phyloP scores from a whole-genome alignment of 1,140 invertebrate genomes.

The Bicyclus anynana region DNA sequence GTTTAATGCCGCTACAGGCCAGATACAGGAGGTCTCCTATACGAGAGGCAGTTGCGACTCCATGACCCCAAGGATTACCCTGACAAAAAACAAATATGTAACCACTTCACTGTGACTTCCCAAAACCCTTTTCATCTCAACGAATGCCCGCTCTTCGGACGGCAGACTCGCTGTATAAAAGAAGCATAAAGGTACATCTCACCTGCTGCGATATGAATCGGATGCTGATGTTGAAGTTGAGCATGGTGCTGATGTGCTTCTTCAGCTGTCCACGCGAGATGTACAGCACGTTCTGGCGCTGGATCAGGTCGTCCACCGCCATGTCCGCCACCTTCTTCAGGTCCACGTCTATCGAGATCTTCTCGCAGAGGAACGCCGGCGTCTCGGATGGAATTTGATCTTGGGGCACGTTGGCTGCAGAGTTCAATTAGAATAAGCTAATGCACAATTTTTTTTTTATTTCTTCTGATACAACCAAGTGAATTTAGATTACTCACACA shows the following conservation, averaged over 20 bases:
- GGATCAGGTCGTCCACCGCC: slow-evolving; percentile 89
- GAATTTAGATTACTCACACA: too few relatives aligned
- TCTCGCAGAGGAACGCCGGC: slow-evolving; percentile 94
- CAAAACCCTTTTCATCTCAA: too few relatives aligned
- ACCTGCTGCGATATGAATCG: slow-evolving; percentile 93
- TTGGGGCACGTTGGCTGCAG: slow-evolving; percentile 72
- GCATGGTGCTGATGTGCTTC: slow-evolving; percentile 91
- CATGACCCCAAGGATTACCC: too few relatives aligned
- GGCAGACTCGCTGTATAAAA: too few relatives aligned
- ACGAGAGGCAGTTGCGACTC: too few relatives aligned
- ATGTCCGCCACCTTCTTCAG: slow-evolving; percentile 93
- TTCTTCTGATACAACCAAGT: too few relatives aligned
- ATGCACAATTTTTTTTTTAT: too few relatives aligned
- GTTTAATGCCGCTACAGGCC: too few relatives aligned
- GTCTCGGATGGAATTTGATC: slow-evolving; percentile 86
- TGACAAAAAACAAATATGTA: too few relatives aligned
- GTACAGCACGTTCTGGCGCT: slow-evolving; percentile 88
- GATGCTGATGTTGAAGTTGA: slow-evolving; percentile 92
- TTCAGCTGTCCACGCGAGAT: slow-evolving; percentile 92
- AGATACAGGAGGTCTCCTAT: too few relatives aligned
- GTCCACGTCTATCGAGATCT: slow-evolving; percentile 92
- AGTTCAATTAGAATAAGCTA: background rate
- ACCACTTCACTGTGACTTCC: too few relatives aligned
- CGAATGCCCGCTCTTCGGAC: too few relatives aligned
- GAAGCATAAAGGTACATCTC: slow-evolving; percentile 9